phyloP scores from a whole-genome alignment of 1,140 invertebrate species.

The Drosophila ohnishii region DNA sequence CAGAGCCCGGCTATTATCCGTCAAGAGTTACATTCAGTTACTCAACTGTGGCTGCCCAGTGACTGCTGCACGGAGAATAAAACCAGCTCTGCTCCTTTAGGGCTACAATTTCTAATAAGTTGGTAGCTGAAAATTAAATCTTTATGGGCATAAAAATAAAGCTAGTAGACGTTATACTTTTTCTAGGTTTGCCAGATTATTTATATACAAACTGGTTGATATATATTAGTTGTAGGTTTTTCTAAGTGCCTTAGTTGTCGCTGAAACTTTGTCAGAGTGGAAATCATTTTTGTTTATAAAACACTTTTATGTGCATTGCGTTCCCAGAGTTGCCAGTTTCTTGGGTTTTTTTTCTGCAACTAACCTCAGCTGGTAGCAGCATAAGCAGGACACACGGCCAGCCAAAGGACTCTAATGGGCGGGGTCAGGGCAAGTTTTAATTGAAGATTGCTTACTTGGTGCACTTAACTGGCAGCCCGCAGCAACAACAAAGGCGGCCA shows the following conservation, averaged over 20 bases:
- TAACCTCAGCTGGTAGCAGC: constrained; percentile 23
- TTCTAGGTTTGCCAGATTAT: background rate
- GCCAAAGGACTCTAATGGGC: constrained; percentile 16
- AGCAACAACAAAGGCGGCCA: constrained; percentile 24
- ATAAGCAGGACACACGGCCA: constrained; percentile 13
- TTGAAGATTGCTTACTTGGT: constrained; percentile 72
- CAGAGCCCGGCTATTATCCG: constrained; percentile 52
- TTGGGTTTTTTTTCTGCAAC: constrained; percentile 3
- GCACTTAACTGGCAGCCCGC: constrained; percentile 35
- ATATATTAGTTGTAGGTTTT: background rate
- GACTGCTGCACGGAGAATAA: constrained; percentile 11
- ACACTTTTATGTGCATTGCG: constrained; percentile 46
- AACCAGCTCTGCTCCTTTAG: background rate
- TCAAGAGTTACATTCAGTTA: constrained; percentile 35
- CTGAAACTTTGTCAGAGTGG: constrained; percentile 58
- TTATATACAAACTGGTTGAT: background rate
- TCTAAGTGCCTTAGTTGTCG: constrained; percentile 4
- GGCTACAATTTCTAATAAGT: background rate
- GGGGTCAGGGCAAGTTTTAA: constrained; percentile 66
- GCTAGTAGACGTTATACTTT: background rate
- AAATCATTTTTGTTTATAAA: constrained; percentile 75
- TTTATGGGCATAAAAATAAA: too few relatives aligned
- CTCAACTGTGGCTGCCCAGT: constrained; percentile 25
- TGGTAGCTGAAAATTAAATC: background rate
- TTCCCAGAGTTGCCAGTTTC: background rate